Conservation (phyloP, 2,113 vertebrate genomes). For the Psilopogon haemacephalus region DNA sequence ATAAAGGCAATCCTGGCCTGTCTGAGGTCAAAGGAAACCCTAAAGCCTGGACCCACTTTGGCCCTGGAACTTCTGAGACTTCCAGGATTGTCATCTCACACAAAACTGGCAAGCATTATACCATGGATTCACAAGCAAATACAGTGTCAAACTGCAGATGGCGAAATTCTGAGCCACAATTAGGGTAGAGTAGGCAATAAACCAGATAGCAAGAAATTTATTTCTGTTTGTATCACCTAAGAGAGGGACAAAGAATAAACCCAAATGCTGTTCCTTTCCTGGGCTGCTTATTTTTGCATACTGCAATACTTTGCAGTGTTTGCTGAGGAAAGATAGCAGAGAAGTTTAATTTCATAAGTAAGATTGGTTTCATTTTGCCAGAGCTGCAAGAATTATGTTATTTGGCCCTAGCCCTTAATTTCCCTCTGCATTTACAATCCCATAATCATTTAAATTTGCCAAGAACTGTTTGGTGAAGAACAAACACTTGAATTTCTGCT, state of each 20-base stretch:
- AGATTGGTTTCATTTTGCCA: constrained; percentile 24
- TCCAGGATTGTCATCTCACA: fast-evolving
- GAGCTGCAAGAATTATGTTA: neutral
- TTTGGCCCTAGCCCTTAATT: neutral
- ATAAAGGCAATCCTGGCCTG: neutral
- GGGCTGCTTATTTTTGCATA: neutral
- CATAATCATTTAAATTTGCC: constrained; percentile 37
- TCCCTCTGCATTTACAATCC: neutral
- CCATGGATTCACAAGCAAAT: neutral
- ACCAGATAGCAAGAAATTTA: neutral
- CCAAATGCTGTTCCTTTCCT: neutral
- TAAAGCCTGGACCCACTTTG: neutral
- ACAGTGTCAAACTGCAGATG: neutral
- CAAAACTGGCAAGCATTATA: neutral
- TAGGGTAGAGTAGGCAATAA: neutral
- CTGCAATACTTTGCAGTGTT: neutral
- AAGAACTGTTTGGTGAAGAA: constrained; percentile 57
- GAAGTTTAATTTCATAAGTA: neutral
- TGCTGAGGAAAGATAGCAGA: constrained; percentile 15
- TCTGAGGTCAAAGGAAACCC: neutral
- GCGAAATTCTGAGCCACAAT: neutral
- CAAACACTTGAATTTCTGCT: constrained; percentile 65
- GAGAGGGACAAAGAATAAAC: constrained; percentile 17
- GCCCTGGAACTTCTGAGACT: neutral
- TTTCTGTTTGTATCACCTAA: neutral